phyloP scores from a whole-genome alignment of 2,113 vertebrate genomes.

The Corvus moneduloides region DNA sequence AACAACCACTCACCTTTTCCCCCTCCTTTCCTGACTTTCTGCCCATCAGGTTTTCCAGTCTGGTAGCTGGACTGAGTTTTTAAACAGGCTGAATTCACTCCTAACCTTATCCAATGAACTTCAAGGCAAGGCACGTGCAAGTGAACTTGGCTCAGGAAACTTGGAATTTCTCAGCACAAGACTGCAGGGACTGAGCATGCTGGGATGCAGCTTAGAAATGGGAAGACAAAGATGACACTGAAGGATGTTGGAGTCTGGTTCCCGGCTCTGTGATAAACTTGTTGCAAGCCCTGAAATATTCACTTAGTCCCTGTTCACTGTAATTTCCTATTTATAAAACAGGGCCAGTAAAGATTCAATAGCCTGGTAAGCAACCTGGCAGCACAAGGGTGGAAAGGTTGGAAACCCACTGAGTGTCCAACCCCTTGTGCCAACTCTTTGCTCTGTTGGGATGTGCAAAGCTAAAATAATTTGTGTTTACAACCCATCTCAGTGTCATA shows the following conservation, averaged over 20 bases:
- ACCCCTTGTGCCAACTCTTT: background rate
- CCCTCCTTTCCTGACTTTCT: conserved; percentile 22
- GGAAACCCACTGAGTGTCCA: background rate
- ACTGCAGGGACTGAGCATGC: background rate
- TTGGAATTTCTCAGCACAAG: background rate
- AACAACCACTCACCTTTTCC: background rate
- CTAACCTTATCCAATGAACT: background rate
- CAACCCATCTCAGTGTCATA: background rate
- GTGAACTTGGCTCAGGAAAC: background rate
- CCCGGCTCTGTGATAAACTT: background rate
- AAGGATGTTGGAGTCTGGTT: background rate
- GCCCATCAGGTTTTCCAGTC: conserved; percentile 1
- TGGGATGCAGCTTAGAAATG: background rate
- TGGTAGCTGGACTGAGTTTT: background rate
- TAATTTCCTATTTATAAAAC: background rate
- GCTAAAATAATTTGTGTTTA: background rate
- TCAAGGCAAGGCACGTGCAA: background rate
- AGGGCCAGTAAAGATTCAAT: background rate
- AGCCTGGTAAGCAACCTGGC: background rate
- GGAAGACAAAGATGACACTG: background rate
- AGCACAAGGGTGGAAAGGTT: background rate
- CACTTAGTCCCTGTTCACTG: background rate
- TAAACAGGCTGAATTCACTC: background rate
- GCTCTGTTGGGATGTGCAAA: background rate
- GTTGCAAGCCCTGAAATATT: background rate